Percentiles rank a stretch among this genome's conserved stretches.
These are phyloP conservation scores for Cynopterus sphinx DNA, from an alignment of 2,797 vertebrate genomes.

Conservation along the genomic window DNA sequence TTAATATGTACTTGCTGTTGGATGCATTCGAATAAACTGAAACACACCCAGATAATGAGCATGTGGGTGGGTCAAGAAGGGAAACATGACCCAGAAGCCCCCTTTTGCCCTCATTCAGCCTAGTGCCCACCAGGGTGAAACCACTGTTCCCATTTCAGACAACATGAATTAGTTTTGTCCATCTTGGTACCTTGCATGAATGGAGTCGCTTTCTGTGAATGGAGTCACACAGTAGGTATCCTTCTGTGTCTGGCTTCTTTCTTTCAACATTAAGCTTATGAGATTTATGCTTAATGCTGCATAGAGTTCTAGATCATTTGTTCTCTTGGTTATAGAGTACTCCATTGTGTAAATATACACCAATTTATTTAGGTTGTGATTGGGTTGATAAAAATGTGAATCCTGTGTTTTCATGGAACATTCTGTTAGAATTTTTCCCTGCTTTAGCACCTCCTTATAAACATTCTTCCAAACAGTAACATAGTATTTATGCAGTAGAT, in stretches of 20 bases:
- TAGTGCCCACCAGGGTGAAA: fast-evolving
- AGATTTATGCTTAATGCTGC: not conserved
- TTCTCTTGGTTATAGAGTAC: not conserved
- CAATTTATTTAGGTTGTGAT: not conserved
- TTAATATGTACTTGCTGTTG: not conserved
- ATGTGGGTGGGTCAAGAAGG: too few relatives aligned
- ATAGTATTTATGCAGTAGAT: not conserved
- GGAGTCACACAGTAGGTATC: not conserved
- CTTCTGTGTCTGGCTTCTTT: not conserved
- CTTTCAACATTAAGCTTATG: not conserved
- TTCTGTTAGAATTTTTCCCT: not conserved
- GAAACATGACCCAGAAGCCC: not conserved
- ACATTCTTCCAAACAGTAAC: not conserved
- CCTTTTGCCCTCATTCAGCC: not conserved
- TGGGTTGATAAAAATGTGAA: not conserved
- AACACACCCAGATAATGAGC: not conserved
- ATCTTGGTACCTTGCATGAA: not conserved
- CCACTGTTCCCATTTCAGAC: fast-evolving
- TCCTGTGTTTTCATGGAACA: not conserved
- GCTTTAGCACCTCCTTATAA: not conserved
- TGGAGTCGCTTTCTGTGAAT: not conserved
- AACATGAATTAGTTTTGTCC: not conserved
- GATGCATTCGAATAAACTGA: not conserved
- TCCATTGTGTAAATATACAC: not conserved
- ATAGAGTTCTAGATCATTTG: not conserved